A percentile compares a stretch with the other conserved stretches of the same genome.
Conservation (phyloP, 2,797 vertebrate species). For the Falco biarmicus region DNA sequence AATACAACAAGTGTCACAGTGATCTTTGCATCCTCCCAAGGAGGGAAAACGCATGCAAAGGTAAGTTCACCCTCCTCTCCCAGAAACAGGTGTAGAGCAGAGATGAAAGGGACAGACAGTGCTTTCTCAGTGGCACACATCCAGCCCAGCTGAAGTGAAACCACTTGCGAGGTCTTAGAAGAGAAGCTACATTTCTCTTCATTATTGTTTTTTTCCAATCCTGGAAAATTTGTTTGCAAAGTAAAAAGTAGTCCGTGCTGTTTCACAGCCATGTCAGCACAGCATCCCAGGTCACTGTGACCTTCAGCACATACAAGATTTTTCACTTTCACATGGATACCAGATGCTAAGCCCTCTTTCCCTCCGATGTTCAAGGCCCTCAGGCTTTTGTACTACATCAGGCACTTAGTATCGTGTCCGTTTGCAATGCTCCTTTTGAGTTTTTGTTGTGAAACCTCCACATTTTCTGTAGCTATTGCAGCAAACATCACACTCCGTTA, state of each 20-base stretch:
- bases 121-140: not conserved
- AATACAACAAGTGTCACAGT: not conserved
- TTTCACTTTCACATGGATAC: constrained; percentile 10
- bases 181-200: not conserved
- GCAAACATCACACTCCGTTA: not conserved
- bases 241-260: not conserved
- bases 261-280: not conserved
- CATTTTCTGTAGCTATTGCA: not conserved
- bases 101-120: not conserved
- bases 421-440: not conserved
- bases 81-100: not conserved
- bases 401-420: rapidly evolving
- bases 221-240: not conserved
- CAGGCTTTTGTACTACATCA: not conserved
- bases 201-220: not conserved
- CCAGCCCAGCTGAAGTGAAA: not conserved
- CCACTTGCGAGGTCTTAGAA: not conserved
- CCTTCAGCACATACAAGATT: not conserved
- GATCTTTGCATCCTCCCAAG: not conserved
- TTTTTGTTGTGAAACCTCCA: not conserved
- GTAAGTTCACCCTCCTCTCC: not conserved
- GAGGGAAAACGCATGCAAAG: not conserved
- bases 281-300: constrained; percentile 30
- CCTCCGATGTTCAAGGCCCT: not conserved
- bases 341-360: not conserved